Base-by-base conservation (phyloP, 2,888 invertebrate species). In the Leucoma salicis region DNA sequence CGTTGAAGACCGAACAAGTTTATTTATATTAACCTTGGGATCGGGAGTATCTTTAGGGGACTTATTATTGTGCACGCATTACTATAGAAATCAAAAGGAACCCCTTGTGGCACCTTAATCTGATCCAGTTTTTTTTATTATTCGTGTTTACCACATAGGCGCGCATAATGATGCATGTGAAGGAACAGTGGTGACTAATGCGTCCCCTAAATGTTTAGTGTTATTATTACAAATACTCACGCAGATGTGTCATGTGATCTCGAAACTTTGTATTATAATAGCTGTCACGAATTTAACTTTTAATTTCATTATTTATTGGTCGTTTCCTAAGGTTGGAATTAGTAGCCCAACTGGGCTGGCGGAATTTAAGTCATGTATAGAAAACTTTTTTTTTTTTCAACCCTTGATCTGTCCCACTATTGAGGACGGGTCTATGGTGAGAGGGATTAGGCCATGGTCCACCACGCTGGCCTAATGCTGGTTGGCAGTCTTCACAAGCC, bases 91-190 rank as follows among this genome's bases (percentile, higher is more conserved):
- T 38, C 70, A 39, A 69, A 67, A 66, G 65, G 59, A 70, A 66
- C 73, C 69, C 69, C 73, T 71, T 76, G 74, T 72, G 65, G 69
- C 60, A 62, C 60, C 60, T 68, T 70, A 72, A 76, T 75, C 71
- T 77, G 79, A 80, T 78, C 78, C 78, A 75, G 79, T 84, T 80
- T 66, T 33, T 67, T 67, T 61, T 61, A 58, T 53, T 58, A 79
- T 83, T 72, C 70, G 51, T 77, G 74, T 76, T 78, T 76, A 83
- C 83, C 83, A 61, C 78, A 76, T 72, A 72, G 58, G 51, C 51
- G 57, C 39, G 56, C 35, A 37, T 40, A 53, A 49, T 46, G 52
- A 28, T 34, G 63, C 55, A 55, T 53, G 63, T 67, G 64, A 64
- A 67, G 60, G 59, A 57, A 56, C 60, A 66, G 47, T 62, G 64